Conservation (phyloP, 2,888 invertebrate genomes). For the Amblyjoppa fuscipennis region DNA sequence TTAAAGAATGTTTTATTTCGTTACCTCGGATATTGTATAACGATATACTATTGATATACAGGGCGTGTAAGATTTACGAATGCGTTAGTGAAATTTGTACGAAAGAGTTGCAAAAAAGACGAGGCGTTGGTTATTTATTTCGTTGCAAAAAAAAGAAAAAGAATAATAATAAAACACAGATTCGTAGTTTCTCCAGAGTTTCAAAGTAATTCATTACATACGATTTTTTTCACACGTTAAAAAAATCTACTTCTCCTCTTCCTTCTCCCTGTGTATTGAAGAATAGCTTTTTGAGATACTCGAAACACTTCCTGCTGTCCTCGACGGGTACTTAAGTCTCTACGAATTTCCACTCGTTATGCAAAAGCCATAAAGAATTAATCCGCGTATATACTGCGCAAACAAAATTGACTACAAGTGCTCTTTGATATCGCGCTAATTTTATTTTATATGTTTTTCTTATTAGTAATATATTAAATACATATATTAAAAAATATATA, state of each 20-base stretch:
- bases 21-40: constrained; percentile 60
- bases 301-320: background rate
- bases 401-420: constrained; percentile 64
- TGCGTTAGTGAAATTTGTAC: constrained; percentile 30
- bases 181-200: background rate
- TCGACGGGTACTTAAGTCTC: constrained; percentile 2
- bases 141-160: background rate
- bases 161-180: background rate
- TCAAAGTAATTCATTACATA: background rate
- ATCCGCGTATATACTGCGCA: constrained; percentile 7
- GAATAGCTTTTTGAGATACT: constrained; percentile 24
- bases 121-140: background rate
- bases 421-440: constrained; percentile 59
- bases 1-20: constrained; percentile 63
- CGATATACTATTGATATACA: constrained; percentile 50
- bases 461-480: background rate
- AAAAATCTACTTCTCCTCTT: background rate
- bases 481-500: no score
- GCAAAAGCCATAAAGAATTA: constrained; percentile 15
- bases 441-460: constrained; percentile 13
- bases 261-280: background rate
- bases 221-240: background rate
- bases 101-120: constrained; percentile 27
- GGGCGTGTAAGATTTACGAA: constrained; percentile 44
- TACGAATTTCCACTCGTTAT: constrained; percentile 8